phyloP scores from a whole-genome alignment of 2,113 vertebrate genomes.

The Bubo blakistoni region DNA sequence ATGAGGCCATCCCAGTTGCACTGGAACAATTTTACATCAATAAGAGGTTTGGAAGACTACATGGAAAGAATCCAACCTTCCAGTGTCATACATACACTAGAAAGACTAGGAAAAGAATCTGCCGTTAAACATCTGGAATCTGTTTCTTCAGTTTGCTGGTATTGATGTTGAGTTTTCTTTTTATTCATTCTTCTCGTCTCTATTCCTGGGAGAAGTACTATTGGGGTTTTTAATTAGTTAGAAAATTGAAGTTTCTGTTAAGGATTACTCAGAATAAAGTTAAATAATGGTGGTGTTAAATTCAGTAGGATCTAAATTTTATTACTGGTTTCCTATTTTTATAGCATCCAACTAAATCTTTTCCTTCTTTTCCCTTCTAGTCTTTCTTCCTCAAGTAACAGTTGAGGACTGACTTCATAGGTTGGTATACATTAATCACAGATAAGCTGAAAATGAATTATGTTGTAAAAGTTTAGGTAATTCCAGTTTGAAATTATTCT shows the following conservation, averaged over 20 bases:
- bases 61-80: not conserved
- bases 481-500: not conserved
- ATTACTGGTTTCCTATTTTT: not conserved
- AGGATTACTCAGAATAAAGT: not conserved
- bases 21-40: not conserved
- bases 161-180: not conserved
- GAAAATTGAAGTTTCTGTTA: slow-evolving; percentile 11
- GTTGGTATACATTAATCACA: not conserved
- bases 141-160: slow-evolving; percentile 13
- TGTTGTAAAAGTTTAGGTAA: not conserved
- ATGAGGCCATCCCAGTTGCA: not conserved
- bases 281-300: not conserved
- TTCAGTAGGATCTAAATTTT: not conserved
- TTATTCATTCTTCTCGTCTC: not conserved
- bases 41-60: slow-evolving; percentile 15
- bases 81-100: not conserved
- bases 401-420: not conserved
- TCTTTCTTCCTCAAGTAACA: not conserved
- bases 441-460: not conserved
- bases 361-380: not conserved
- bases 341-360: not conserved
- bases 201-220: not conserved
- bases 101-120: not conserved
- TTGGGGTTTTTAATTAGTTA: slow-evolving; percentile 20
- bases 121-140: slow-evolving; percentile 23